phyloP scores from a whole-genome alignment of 2,888 invertebrate genomes.

The Drosophila antonietae region DNA sequence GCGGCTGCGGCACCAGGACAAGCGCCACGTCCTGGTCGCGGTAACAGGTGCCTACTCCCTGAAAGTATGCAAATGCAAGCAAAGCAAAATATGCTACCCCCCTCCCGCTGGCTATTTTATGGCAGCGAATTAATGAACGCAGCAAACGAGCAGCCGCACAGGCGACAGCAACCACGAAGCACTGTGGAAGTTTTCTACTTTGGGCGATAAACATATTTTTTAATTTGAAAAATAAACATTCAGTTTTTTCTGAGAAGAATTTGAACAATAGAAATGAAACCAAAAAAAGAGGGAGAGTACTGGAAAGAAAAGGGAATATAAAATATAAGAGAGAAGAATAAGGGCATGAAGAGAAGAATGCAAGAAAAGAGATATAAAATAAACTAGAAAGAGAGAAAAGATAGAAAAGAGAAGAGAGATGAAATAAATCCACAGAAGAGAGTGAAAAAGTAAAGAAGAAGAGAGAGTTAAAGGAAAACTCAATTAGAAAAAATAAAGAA shows the following conservation, averaged over 20 bases:
- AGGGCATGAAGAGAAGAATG: not conserved
- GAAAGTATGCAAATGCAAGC: slow-evolving; percentile 76
- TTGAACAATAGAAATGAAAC: not conserved
- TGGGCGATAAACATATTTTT: not conserved
- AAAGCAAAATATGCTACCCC: slow-evolving; percentile 69
- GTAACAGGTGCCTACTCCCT: slow-evolving; percentile 74
- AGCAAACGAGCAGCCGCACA: slow-evolving; percentile 60
- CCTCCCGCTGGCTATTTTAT: slow-evolving; percentile 56
- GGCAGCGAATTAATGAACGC: slow-evolving; percentile 81
- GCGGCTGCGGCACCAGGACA: slow-evolving; percentile 4
- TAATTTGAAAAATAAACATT: not conserved
- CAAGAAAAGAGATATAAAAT: not conserved
- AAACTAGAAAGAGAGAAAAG: not conserved
- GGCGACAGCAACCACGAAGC: slow-evolving; percentile 14
- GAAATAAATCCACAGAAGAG: no score
- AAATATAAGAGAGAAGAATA: no score
- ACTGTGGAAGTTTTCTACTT: not conserved
- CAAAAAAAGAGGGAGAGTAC: not conserved
- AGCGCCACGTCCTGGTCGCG: slow-evolving; percentile 39
- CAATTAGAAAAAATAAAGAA: no score
- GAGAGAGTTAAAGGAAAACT: no score
- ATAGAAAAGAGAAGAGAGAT: not conserved
- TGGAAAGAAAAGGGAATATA: no score
- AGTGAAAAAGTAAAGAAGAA: no score
- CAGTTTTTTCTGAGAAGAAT: not conserved